These are phyloP conservation scores for Nylanderia fulva DNA, from an alignment of 1,140 invertebrate genomes.

Conservation along the genomic window DNA sequence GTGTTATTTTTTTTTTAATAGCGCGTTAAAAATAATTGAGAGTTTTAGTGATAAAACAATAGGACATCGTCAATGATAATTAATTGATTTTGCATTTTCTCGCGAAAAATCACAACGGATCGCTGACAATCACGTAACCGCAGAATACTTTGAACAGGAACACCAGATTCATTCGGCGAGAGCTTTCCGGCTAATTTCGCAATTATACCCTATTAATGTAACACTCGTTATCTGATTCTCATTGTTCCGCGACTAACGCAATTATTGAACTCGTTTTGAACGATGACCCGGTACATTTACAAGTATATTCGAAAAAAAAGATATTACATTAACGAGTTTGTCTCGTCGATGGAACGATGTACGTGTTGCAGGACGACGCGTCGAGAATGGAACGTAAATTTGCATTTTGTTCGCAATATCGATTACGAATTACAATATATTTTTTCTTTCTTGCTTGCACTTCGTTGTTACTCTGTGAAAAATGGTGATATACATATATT, in stretches of 20 bases:
- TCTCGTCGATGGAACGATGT: background rate
- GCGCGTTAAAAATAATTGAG: background rate
- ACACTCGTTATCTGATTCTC: slow-evolving; percentile 35
- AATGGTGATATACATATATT: background rate
- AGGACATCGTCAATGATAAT: background rate
- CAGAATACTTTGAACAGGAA: slow-evolving; percentile 8
- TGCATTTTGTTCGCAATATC: slow-evolving; percentile 5
- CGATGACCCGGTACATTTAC: slow-evolving; percentile 8
- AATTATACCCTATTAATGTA: slow-evolving; percentile 51
- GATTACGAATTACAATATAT: slow-evolving; percentile 22
- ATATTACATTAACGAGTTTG: slow-evolving; percentile 33
- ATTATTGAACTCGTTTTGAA: slow-evolving; percentile 48
- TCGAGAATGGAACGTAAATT: slow-evolving; percentile 34
- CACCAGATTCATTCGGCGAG: slow-evolving; percentile 2
- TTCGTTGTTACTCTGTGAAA: background rate
- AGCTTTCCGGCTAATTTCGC: slow-evolving; percentile 31
- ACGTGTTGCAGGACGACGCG: slow-evolving; percentile 6
- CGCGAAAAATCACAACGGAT: slow-evolving; percentile 24
- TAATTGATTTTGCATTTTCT: slow-evolving; percentile 9
- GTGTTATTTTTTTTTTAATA: background rate
- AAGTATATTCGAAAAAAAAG: slow-evolving; percentile 30
- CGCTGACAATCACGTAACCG: background rate
- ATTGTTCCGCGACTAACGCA: slow-evolving; percentile 29
- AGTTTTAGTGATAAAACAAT: background rate
- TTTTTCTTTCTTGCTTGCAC: background rate